A percentile compares a stretch with the other conserved stretches of the same genome.
These are phyloP conservation scores for Gadopsis bispinosus DNA, from an alignment of 2,797 vertebrate genomes.

Conservation along the genomic window DNA sequence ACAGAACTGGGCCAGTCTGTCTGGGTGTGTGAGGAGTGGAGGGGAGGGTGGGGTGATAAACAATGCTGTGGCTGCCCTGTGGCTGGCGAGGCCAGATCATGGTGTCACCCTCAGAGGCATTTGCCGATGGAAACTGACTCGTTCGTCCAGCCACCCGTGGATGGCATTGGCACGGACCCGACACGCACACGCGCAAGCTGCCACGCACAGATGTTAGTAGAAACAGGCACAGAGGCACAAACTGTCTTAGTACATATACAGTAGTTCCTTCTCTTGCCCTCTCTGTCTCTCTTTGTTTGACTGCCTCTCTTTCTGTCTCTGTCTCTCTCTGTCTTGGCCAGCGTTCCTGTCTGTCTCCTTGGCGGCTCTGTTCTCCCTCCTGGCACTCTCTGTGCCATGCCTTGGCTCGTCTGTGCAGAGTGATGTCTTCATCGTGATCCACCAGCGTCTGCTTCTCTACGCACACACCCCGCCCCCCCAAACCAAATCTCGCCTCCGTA, in stretches of 20 bases:
- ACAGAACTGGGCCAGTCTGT: constrained; percentile 50
- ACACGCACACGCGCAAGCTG: not conserved
- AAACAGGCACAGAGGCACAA: not conserved
- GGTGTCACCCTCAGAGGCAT: constrained; percentile 34
- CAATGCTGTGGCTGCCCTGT: constrained; percentile 11
- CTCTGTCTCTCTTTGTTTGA: constrained; percentile 30
- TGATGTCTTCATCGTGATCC: constrained; percentile 60
- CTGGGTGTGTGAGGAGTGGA: constrained; percentile 8
- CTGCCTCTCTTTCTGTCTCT: constrained; percentile 30
- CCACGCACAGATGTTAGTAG: constrained; percentile 10
- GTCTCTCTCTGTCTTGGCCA: constrained; percentile 43
- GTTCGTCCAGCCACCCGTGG: constrained; percentile 26
- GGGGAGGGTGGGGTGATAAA: not conserved
- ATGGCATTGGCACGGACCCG: not conserved
- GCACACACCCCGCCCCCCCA: not conserved
- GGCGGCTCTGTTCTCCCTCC: constrained; percentile 39
- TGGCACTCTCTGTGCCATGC: constrained; percentile 38
- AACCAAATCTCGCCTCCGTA: constrained; percentile 23
- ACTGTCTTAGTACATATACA: not conserved
- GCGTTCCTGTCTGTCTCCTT: constrained; percentile 43
- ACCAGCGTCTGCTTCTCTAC: constrained; percentile 36
- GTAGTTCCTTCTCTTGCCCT: constrained; percentile 8
- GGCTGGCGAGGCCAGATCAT: constrained; percentile 11
- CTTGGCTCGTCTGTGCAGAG: constrained; percentile 46
- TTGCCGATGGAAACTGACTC: constrained; percentile 48